Conservation (phyloP, 2,888 invertebrate genomes). For the Chloroclysta siterata region DNA sequence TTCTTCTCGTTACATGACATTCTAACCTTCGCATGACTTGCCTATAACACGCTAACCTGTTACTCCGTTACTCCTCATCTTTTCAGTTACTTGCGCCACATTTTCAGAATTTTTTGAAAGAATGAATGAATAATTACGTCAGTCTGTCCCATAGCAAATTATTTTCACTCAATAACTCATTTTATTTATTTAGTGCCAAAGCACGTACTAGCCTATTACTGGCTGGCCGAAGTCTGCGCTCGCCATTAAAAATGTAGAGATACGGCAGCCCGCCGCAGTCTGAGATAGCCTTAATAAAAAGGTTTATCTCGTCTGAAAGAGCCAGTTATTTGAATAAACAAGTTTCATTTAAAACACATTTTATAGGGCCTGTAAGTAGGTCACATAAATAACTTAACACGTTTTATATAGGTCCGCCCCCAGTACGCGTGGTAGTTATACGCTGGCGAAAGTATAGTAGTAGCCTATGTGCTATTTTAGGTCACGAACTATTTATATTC, state of each 20-base stretch:
- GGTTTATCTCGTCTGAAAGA: constrained; percentile 15
- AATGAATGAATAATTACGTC: not conserved
- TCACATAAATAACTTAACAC: not conserved
- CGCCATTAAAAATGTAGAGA: constrained; percentile 16
- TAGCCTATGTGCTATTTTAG: too few species aligned
- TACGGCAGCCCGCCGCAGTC: constrained; percentile 9
- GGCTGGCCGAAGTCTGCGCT: constrained; percentile 2
- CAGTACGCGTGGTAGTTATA: too few species aligned
- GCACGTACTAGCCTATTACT: constrained; percentile 14
- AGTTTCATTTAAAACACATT: constrained; percentile 3
- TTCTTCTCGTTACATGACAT: too few species aligned
- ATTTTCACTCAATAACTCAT: not conserved
- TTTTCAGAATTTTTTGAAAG: too few species aligned
- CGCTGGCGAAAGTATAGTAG: too few species aligned
- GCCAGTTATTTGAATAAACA: constrained; percentile 9
- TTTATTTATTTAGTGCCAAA: constrained; percentile 2
- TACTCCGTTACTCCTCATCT: too few species aligned
- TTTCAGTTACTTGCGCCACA: too few species aligned
- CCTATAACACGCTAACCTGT: too few species aligned
- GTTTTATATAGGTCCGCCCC: too few species aligned
- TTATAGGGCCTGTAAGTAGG: not conserved
- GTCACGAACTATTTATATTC: too few species aligned
- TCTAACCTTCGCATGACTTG: too few species aligned
- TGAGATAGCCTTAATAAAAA: constrained; percentile 18
- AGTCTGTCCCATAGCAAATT: not conserved